Evolutionary conservation across 2,888 invertebrate genomes (phyloP).

Genomic region (Pammene aurita): DNA sequence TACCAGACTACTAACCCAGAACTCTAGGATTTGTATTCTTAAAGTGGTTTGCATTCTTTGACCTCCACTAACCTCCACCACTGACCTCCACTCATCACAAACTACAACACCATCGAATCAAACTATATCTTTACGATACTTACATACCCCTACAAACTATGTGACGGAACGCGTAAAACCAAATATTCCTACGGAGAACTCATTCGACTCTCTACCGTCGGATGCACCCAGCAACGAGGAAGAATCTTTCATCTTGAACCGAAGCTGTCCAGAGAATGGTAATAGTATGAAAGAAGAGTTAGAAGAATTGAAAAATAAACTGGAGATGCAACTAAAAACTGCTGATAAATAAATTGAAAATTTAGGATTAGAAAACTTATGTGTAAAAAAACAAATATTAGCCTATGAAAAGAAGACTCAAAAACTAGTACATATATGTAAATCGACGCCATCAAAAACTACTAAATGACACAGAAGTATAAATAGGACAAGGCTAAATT

Average conservation of each 20-base stretch:
- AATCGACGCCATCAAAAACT: background rate
- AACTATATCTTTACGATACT: background rate
- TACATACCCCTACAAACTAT: background rate
- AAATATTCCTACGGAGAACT: background rate
- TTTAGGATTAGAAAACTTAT: background rate
- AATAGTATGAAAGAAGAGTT: constrained; percentile 14
- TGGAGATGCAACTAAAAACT: background rate
- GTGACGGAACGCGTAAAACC: background rate
- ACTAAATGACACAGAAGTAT: background rate
- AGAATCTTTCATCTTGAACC: background rate
- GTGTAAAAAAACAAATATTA: constrained; percentile 3
- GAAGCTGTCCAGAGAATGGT: constrained; percentile 5
- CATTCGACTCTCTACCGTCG: too few species aligned
- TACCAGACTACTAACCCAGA: too few species aligned
- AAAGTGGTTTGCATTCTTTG: too few species aligned
- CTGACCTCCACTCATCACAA: too few species aligned
- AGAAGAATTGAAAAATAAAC: constrained; percentile 3
- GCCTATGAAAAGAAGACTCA: constrained; percentile 8
- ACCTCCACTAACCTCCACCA: too few species aligned
- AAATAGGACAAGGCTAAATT: background rate
- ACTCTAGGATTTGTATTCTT: too few species aligned
- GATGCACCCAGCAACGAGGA: constrained; percentile 9
- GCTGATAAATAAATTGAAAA: constrained; percentile 14
- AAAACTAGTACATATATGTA: constrained; percentile 7
- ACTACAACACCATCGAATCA: too few species aligned